Percentiles rank a stretch among this genome's conserved stretches.
phyloP scores from a whole-genome alignment of 2,888 invertebrate species.

The Stictocephala bisonia region DNA sequence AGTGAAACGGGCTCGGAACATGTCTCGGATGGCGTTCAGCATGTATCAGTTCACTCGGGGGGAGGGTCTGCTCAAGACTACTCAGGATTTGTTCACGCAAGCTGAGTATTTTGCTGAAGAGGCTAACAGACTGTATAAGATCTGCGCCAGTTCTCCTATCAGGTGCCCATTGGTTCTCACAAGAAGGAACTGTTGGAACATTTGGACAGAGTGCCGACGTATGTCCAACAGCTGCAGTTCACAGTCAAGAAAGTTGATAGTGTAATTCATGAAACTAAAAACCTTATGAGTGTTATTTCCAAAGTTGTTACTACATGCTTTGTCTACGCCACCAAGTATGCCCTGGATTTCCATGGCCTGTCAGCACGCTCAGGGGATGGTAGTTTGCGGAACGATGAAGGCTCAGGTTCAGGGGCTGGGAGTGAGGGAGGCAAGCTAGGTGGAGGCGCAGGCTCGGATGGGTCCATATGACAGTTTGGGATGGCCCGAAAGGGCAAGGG shows the following conservation, averaged over 20 bases:
- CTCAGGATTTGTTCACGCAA: conserved; percentile 97
- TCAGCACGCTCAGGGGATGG: conserved; percentile 78
- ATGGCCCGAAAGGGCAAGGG: conserved; percentile 98
- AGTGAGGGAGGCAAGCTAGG: conserved; percentile 78
- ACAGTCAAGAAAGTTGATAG: conserved; percentile 99
- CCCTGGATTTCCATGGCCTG: conserved; percentile 92
- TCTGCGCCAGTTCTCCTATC: conserved; percentile 98
- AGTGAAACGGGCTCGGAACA: conserved; percentile 91
- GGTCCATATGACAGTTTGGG: conserved; percentile 98
- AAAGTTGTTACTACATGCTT: conserved; percentile 99
- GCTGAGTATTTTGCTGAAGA: conserved; percentile 99
- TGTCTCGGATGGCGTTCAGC: conserved; percentile 99
- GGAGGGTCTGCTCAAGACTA: conserved; percentile 94
- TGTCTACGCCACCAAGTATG: conserved; percentile 98
- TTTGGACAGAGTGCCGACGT: conserved; percentile 95
- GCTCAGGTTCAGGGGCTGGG: conserved; percentile 76
- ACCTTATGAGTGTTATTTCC: conserved; percentile 98
- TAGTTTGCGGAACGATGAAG: conserved; percentile 73
- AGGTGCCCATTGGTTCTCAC: conserved; percentile 96
- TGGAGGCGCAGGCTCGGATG: conserved; percentile 85
- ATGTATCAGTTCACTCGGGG: conserved; percentile 99
- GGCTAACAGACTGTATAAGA: conserved; percentile 98
- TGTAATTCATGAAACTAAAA: conserved; percentile 98
- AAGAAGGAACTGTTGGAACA: conserved; percentile 95
- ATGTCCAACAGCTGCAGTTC: conserved; percentile 97